A percentile compares a stretch with the other conserved stretches of the same genome.
Evolutionary conservation across 2,113 vertebrate species (phyloP).

Genomic region (Poeciliopsis prolifica): DNA sequence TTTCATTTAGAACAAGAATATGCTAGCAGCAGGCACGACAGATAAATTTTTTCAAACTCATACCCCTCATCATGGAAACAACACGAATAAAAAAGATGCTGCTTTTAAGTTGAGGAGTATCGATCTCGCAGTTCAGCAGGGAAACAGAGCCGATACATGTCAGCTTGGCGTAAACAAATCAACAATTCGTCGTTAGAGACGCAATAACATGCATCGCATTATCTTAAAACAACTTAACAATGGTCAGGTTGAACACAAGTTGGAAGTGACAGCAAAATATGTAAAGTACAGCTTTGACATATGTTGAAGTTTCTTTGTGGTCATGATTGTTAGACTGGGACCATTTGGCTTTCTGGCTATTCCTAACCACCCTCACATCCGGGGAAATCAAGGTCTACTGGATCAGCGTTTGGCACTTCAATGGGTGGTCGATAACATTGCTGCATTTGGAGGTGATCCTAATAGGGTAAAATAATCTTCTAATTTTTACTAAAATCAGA

Average conservation of each 20-base stretch:
- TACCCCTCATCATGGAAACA: too few species aligned
- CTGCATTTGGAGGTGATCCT: slow-evolving; percentile 88
- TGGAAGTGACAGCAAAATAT: not conserved
- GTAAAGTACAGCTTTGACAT: not conserved
- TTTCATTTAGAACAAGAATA: too few species aligned
- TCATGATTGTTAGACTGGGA: slow-evolving; percentile 84
- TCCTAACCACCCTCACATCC: slow-evolving; percentile 81
- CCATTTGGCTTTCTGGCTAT: slow-evolving; percentile 88
- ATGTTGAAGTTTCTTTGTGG: slow-evolving; percentile 69
- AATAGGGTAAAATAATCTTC: slow-evolving; percentile 53
- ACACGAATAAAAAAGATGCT: too few species aligned
- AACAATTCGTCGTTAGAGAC: too few species aligned
- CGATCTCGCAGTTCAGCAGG: too few species aligned
- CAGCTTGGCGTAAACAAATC: too few species aligned
- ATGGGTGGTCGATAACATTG: slow-evolving; percentile 90
- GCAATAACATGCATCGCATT: not conserved
- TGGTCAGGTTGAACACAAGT: not conserved
- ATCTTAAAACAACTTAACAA: not conserved
- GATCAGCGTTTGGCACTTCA: slow-evolving; percentile 90
- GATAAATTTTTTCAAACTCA: too few species aligned
- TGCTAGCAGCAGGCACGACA: too few species aligned
- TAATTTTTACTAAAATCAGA: not conserved
- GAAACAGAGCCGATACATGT: too few species aligned
- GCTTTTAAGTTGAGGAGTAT: too few species aligned
- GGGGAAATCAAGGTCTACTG: slow-evolving; percentile 87